Evolutionary conservation across 2,113 vertebrate genomes (phyloP).

Genomic region (Passerina amoena): DNA sequence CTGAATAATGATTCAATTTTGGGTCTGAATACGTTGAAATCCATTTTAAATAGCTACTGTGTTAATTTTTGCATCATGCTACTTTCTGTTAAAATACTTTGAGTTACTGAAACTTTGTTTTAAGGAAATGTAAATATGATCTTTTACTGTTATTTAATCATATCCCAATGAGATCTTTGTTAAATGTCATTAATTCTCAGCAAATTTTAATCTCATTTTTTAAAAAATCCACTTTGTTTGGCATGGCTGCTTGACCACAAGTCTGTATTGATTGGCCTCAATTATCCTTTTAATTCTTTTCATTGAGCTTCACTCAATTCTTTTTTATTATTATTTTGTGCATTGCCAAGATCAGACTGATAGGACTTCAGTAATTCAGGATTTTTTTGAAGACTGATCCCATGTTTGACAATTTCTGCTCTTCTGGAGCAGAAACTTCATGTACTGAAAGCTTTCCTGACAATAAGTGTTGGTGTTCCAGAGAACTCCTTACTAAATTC

Average conservation of each 20-base stretch:
- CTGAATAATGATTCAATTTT: background rate
- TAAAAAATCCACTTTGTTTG: background rate
- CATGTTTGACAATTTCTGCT: background rate
- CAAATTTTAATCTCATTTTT: background rate
- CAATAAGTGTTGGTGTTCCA: background rate
- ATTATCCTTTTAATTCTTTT: background rate
- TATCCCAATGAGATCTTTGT: background rate
- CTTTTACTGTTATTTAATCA: background rate
- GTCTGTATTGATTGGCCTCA: background rate
- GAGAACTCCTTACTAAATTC: background rate
- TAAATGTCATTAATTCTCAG: background rate
- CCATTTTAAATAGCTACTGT: background rate
- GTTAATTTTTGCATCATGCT: background rate
- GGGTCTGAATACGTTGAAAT: background rate
- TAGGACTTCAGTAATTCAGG: background rate
- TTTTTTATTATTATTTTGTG: background rate
- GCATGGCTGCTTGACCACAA: background rate
- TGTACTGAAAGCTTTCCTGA: background rate
- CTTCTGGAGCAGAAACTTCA: background rate
- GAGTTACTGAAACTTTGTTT: background rate
- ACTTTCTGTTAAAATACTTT: background rate
- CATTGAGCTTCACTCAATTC: background rate
- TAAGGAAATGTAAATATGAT: background rate
- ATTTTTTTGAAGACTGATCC: background rate
- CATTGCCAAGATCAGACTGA: background rate